Evolutionary conservation across 2,113 vertebrate genomes (phyloP).

Genomic region (Dipodomys ordii): DNA sequence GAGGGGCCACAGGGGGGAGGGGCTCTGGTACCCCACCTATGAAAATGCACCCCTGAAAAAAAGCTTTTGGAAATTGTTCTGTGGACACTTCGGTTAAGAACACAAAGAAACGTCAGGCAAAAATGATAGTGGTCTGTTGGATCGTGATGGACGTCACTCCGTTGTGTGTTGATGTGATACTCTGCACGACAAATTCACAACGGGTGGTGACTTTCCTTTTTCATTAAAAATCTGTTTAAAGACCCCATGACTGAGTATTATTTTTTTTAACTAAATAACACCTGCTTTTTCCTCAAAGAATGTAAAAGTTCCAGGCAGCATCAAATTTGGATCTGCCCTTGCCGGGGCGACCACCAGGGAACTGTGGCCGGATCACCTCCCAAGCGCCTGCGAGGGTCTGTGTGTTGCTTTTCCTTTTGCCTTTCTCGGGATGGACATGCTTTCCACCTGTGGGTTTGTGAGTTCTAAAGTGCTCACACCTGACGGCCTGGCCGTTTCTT

Average conservation of each 20-base stretch:
- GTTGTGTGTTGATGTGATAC: neutral
- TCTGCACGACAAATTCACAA: conserved; percentile 9
- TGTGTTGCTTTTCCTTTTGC: neutral
- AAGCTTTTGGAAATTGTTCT: conserved; percentile 13
- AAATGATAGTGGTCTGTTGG: neutral
- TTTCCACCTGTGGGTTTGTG: neutral
- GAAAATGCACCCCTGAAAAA: neutral
- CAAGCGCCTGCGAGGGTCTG: neutral
- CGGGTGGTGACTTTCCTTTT: neutral
- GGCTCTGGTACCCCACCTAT: neutral
- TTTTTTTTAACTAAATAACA: neutral
- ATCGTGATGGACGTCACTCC: neutral
- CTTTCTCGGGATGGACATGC: neutral
- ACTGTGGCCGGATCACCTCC: conserved; percentile 14
- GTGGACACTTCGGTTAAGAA: neutral
- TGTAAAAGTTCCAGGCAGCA: neutral
- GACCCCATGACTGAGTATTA: neutral
- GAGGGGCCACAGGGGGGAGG: neutral
- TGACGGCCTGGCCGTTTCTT: neutral
- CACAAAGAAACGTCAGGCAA: neutral
- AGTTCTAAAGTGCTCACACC: neutral
- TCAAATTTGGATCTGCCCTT: neutral
- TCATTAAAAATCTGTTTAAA: neutral
- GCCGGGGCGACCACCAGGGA: neutral
- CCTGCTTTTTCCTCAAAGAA: neutral